phyloP scores from a whole-genome alignment of 2,888 invertebrate genomes.

The Hybos culiciformis region DNA sequence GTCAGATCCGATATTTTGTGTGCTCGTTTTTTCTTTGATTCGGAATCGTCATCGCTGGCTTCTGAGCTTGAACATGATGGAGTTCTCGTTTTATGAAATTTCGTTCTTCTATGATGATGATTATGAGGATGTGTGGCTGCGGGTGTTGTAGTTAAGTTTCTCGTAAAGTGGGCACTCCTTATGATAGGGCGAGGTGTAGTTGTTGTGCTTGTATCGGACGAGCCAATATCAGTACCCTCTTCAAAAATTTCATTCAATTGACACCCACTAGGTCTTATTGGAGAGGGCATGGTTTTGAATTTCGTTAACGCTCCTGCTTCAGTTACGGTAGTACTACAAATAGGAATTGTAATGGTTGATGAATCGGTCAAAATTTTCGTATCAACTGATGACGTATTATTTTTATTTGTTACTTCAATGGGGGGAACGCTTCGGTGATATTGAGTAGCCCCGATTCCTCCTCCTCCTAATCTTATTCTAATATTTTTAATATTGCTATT shows the following conservation, averaged over 20 bases:
- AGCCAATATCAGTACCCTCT: constrained; percentile 39
- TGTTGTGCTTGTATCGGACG: constrained; percentile 17
- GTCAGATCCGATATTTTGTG: constrained; percentile 48
- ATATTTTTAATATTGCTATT: constrained; percentile 13
- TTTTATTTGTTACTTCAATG: not conserved
- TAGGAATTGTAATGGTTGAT: constrained; percentile 41
- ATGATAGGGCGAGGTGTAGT: constrained; percentile 21
- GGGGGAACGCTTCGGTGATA: not conserved
- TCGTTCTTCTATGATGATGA: constrained; percentile 42
- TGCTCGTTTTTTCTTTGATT: constrained; percentile 65
- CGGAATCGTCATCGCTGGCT: constrained; percentile 78
- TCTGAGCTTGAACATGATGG: constrained; percentile 91
- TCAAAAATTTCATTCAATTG: constrained; percentile 54
- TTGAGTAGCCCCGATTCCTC: not conserved
- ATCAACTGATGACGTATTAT: not conserved
- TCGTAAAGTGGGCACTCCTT: constrained; percentile 19
- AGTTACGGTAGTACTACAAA: constrained; percentile 27
- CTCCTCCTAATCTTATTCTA: constrained; percentile 11
- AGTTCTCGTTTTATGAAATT: constrained; percentile 58
- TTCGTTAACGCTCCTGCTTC: constrained; percentile 31
- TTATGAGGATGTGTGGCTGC: constrained; percentile 22
- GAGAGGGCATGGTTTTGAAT: constrained; percentile 46
- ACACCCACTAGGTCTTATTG: constrained; percentile 36
- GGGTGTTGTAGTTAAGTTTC: constrained; percentile 16
- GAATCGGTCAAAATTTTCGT: constrained; percentile 36